phyloP scores from a whole-genome alignment of 2,888 invertebrate species.

The Apeira syringaria region DNA sequence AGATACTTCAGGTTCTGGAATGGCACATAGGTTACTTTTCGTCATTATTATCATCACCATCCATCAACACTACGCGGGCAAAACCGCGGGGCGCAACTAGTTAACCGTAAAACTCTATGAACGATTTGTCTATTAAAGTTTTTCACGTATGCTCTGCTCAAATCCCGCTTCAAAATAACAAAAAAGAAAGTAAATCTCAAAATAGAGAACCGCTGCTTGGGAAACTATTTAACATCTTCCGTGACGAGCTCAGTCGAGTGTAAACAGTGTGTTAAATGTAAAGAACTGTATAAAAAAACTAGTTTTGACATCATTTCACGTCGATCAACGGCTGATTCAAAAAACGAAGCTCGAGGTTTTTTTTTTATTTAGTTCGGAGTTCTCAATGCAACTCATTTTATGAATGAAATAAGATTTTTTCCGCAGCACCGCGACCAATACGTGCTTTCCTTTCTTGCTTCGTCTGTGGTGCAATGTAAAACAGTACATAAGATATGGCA shows the following conservation, averaged over 20 bases:
- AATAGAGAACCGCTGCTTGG: conserved; percentile 25
- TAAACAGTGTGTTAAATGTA: conserved; percentile 74
- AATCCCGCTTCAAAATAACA: conserved; percentile 4
- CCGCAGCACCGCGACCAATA: conserved; percentile 75
- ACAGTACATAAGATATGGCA: too few relatives aligned
- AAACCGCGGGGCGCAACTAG: too few relatives aligned
- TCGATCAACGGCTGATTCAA: conserved; percentile 63
- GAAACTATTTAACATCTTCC: conserved; percentile 40
- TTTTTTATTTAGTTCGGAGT: too few relatives aligned
- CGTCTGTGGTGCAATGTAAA: background rate
- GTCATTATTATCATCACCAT: too few relatives aligned
- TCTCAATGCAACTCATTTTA: conserved; percentile 80
- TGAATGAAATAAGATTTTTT: conserved; percentile 82
- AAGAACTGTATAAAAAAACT: conserved; percentile 28
- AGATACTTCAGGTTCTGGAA: too few relatives aligned
- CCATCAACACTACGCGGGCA: too few relatives aligned
- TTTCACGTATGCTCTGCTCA: background rate
- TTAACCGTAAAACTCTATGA: background rate
- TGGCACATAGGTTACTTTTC: too few relatives aligned
- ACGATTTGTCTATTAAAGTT: background rate
- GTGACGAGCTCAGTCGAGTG: conserved; percentile 67
- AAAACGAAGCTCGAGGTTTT: conserved; percentile 54
- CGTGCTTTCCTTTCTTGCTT: conserved; percentile 74
- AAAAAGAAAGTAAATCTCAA: conserved; percentile 19
- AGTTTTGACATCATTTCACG: conserved; percentile 78